Conservation (phyloP, 1,140 invertebrate species). For the Pachyrhynchus sulphureomaculatus region DNA sequence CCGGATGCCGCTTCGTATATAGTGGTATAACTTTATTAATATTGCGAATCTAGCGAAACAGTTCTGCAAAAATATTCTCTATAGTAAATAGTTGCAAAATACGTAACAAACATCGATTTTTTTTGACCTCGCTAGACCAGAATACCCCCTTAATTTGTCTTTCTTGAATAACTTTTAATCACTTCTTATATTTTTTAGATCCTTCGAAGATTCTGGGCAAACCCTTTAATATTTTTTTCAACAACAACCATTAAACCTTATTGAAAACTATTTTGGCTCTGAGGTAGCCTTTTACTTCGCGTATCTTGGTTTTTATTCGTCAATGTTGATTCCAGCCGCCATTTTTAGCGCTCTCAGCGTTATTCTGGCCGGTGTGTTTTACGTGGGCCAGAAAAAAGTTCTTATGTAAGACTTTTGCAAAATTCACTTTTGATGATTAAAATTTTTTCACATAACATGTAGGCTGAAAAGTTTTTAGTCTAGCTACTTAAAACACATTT, state of each 20-base stretch:
- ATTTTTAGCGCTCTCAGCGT: not conserved
- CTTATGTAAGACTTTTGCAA: constrained; percentile 1
- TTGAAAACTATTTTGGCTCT: constrained; percentile 49
- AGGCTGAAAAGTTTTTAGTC: too few relatives aligned
- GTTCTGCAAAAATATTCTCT: too few relatives aligned
- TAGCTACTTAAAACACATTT: too few relatives aligned
- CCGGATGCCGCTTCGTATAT: too few relatives aligned
- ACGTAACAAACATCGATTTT: too few relatives aligned
- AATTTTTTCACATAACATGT: too few relatives aligned
- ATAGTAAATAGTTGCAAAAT: too few relatives aligned
- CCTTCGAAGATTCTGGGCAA: constrained; percentile 42
- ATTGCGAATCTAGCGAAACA: too few relatives aligned
- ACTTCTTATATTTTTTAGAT: constrained; percentile 31
- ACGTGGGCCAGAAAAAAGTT: not conserved
- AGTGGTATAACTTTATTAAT: too few relatives aligned
- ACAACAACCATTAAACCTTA: constrained; percentile 44
- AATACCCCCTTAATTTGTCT: not conserved
- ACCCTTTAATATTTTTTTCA: constrained; percentile 58
- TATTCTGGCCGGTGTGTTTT: not conserved
- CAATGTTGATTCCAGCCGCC: constrained; percentile 57
- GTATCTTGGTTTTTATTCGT: constrained; percentile 58
- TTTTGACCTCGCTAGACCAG: not conserved
- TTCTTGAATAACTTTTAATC: not conserved
- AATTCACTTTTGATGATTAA: too few relatives aligned
- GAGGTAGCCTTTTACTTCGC: constrained; percentile 51